Evolutionary conservation across 23 tunicate species (phyloP).

Genomic region (Botrylloides violaceus): DNA sequence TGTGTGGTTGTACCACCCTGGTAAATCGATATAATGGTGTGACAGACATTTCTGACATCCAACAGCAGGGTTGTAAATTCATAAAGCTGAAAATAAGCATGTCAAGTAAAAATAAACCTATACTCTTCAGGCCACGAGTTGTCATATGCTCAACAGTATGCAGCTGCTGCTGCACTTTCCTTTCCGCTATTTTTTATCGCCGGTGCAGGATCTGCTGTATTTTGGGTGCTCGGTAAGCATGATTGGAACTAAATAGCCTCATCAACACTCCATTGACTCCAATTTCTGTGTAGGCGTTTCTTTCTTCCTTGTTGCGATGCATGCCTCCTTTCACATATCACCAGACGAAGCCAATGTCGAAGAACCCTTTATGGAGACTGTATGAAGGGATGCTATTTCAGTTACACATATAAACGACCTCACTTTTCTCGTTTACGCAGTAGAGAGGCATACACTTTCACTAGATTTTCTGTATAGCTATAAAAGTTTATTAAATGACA

Average conservation of each 20-base stretch:
- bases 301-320: constrained; percentile 63
- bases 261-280: background rate
- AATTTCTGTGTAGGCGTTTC: constrained; percentile 51
- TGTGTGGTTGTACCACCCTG: too few relatives aligned
- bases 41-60: too few relatives aligned
- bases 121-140: constrained; percentile 60
- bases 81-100: too few relatives aligned
- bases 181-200: constrained; percentile 90
- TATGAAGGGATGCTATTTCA: too few relatives aligned
- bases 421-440: too few relatives aligned
- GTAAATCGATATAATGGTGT: too few relatives aligned
- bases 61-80: too few relatives aligned
- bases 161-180: constrained; percentile 59
- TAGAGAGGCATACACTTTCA: too few relatives aligned
- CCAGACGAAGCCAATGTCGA: constrained; percentile 62
- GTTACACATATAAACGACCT: too few relatives aligned
- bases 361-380: constrained; percentile 77
- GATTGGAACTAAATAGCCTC: background rate
- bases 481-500: too few relatives aligned
- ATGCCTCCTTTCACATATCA: constrained; percentile 80
- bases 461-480: too few relatives aligned
- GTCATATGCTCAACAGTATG: constrained; percentile 74
- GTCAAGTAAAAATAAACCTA: too few relatives aligned
- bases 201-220: constrained; percentile 95
- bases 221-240: constrained; percentile 86